Base-by-base conservation (phyloP, 1,140 invertebrate species). In the Drosophila willistoni region DNA sequence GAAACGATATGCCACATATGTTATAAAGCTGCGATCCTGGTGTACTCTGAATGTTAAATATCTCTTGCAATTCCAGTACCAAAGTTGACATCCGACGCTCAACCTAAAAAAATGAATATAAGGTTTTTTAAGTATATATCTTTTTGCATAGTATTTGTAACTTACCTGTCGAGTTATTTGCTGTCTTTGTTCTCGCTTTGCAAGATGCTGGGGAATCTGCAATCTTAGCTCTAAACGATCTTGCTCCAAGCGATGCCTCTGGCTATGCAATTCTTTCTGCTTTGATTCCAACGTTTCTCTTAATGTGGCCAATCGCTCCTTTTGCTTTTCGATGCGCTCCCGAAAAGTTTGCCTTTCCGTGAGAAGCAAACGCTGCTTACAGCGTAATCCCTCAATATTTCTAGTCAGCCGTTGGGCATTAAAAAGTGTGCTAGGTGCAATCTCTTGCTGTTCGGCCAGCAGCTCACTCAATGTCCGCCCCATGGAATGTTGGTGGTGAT, bases 1-100 rank as follows among this genome's bases (percentile, higher is more conserved):
- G 96, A 64, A 98, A 93, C 90, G 95, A 93, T 42, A 97, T 94
- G 68, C 94, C 94, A 90, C 95, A 94, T 72, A 97, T 96, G 57
- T 93, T 94, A 81, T 94, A 95, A 70, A 94, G 70, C 12, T 80
- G 79, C 6, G 67, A 56, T 17, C 63, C 60, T 22, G 73, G 17
- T 22, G 17, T 60, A 34, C 68, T 66, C 51, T 91, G 75, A 39
- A 94, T 92, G 3, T 93, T 93, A 80, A 93, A 94, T 63, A 94
- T 92, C 68, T 93, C 90, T 64, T 93, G 82, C 13, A 93, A 65
- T 59, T 93, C 91, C 22, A 91, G 74, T 41, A 93, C 85, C 13
- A 93, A 66, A 25, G 93, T 92, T 3, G 84, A 80, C 74, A 90
- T 91, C 14, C 90, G 74, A 0, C 83, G 73, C 10, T 91, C 86